These are phyloP conservation scores for Coremacera marginata DNA, from an alignment of 2,888 invertebrate genomes.

Conservation along the genomic window DNA sequence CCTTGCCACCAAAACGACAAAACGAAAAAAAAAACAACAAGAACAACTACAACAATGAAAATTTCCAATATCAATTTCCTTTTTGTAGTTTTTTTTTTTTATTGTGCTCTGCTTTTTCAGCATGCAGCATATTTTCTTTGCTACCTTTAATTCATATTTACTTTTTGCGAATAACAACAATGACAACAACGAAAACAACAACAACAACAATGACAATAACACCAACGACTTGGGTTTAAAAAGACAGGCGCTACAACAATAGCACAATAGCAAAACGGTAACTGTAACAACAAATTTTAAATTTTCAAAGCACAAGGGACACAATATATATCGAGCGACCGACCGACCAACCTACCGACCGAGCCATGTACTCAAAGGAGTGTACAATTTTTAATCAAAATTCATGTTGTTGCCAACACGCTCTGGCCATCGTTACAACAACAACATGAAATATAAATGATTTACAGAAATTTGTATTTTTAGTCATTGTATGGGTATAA, in stretches of 20 bases:
- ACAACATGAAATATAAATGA: not conserved
- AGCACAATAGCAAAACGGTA: not conserved
- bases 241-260: not conserved
- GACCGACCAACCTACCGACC: not conserved
- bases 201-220: not conserved
- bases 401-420: slow-evolving; percentile 15
- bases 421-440: not conserved
- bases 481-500: not conserved
- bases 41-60: not conserved
- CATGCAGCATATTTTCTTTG: not conserved
- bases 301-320: slow-evolving; percentile 3
- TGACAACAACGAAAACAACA: slow-evolving; percentile 3
- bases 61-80: slow-evolving; percentile 22
- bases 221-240: not conserved
- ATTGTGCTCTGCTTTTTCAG: not conserved
- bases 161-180: not conserved
- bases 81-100: not conserved
- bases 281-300: too few relatives aligned
- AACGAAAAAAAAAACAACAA: too few relatives aligned
- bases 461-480: not conserved
- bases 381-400: slow-evolving; percentile 28
- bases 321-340: not conserved
- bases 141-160: slow-evolving; percentile 23
- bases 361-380: not conserved
- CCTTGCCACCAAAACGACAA: not conserved